Conservation (phyloP, 1,140 invertebrate species). For the Octopus bimaculoides region DNA sequence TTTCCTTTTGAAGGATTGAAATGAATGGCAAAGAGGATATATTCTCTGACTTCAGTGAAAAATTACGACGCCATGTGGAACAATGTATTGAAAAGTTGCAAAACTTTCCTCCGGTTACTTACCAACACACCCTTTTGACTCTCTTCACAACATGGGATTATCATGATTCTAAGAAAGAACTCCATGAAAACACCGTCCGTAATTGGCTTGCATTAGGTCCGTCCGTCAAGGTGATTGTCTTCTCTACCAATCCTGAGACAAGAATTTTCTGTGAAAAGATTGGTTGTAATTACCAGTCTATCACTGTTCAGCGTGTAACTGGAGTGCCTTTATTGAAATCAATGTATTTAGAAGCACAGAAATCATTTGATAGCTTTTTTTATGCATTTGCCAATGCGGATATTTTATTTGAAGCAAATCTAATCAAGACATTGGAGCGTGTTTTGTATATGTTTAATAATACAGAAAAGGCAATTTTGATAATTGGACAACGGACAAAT, state of each 20-base stretch:
- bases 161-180: constrained; percentile 23
- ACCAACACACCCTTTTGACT: constrained; percentile 24
- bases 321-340: constrained; percentile 32
- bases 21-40: not conserved
- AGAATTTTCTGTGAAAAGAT: constrained; percentile 15
- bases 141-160: constrained; percentile 35
- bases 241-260: constrained; percentile 25
- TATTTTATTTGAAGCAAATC: constrained; percentile 31
- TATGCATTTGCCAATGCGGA: constrained; percentile 41
- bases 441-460: constrained; percentile 15
- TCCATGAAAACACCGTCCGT: constrained; percentile 33
- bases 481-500: constrained; percentile 30
- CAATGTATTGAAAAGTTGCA: not conserved
- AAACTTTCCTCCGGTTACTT: not conserved
- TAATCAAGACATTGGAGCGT: constrained; percentile 26
- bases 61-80: not conserved
- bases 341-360: constrained; percentile 30
- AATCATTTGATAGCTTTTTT: constrained; percentile 28
- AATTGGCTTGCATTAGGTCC: constrained; percentile 35
- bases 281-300: constrained; percentile 23
- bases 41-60: constrained; percentile 5
- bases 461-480: constrained; percentile 19
- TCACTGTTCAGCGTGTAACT: constrained; percentile 5
- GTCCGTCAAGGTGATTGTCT: constrained; percentile 29
- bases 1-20: not conserved